Evolutionary conservation across 1,140 invertebrate genomes (phyloP), one percentile per base, ranked within the genome.

Genomic region (Cyclargus thomasi): DNA sequence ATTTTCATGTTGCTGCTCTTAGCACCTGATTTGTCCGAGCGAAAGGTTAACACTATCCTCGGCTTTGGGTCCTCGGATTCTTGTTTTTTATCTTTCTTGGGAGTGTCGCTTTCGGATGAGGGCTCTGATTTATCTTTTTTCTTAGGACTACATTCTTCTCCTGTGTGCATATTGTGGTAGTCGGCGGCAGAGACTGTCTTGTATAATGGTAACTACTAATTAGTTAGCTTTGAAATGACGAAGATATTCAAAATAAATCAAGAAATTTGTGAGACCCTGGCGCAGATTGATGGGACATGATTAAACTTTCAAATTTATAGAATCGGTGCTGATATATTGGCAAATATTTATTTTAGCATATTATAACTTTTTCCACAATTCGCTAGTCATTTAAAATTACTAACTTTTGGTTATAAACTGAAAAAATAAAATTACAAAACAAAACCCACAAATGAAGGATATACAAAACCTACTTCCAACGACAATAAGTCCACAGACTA

Each of bases 1-100:
- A 91, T 91, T 72, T 91, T 91, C 85, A 91, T 86, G 59, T 90
- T 91, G 63, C 79, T 86, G 62, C 70, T 90, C 67, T 85, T 89
- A 1, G 85, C 81, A 65, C 85, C 90, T 17, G 83, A 82, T 70
- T 91, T 91, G 65, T 91, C 91, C 11, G 91, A 91, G 3, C 90
- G 83, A 71, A 91, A 89, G 0, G 90, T 91, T 17, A 91, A 72
- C 5, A 91, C 90, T 59, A 91, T 91, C 10, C 91, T 81, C 1
- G 91, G 91, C 67, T 91, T 91, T 0, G 83, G 82, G 53, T 88
- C 88, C 53, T 88, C 84, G n/a, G 63, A 64, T 20, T 82, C 79
- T 62, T 64, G 67, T 57, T 81, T 82, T 62, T 78, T 79, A 16
- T 82, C 81, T 71, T 82, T 81, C 63, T 80, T 80, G 14, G 71